These are phyloP conservation scores for Bombus huntii DNA, from an alignment of 1,140 invertebrate genomes.

Conservation along the genomic window DNA sequence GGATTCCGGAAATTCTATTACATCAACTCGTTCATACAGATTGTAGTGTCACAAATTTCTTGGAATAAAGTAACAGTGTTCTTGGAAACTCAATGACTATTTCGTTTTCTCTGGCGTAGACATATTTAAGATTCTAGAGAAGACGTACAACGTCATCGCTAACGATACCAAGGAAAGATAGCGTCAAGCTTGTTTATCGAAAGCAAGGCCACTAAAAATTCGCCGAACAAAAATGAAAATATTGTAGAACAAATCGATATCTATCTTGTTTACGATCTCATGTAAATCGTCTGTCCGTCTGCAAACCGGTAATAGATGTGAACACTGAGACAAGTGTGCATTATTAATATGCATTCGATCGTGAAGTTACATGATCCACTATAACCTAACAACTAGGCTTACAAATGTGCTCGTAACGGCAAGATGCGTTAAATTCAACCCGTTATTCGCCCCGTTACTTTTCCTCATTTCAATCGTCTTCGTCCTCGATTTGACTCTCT, in stretches of 20 bases:
- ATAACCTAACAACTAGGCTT: constrained; percentile 38
- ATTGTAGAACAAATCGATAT: not conserved
- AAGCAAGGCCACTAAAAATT: not conserved
- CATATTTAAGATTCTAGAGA: not conserved
- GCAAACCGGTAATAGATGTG: not conserved
- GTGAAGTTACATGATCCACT: constrained; percentile 24
- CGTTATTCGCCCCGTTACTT: constrained; percentile 73
- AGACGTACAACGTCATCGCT: not conserved
- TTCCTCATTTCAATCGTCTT: constrained; percentile 66
- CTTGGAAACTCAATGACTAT: not conserved
- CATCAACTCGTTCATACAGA: not conserved
- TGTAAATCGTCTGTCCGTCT: not conserved
- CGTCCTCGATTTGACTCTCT: constrained; percentile 64
- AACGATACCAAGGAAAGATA: not conserved
- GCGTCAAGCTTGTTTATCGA: no score
- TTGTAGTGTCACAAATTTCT: not conserved
- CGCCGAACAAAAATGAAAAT: no score
- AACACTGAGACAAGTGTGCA: not conserved
- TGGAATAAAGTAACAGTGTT: not conserved
- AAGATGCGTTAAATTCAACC: constrained; percentile 66
- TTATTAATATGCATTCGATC: not conserved
- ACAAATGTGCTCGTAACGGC: constrained; percentile 40
- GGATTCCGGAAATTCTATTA: constrained; percentile 24
- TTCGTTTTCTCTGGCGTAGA: not conserved
- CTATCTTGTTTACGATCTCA: not conserved